phyloP scores from a whole-genome alignment of 1,140 invertebrate genomes.

The Bombus waltoni region DNA sequence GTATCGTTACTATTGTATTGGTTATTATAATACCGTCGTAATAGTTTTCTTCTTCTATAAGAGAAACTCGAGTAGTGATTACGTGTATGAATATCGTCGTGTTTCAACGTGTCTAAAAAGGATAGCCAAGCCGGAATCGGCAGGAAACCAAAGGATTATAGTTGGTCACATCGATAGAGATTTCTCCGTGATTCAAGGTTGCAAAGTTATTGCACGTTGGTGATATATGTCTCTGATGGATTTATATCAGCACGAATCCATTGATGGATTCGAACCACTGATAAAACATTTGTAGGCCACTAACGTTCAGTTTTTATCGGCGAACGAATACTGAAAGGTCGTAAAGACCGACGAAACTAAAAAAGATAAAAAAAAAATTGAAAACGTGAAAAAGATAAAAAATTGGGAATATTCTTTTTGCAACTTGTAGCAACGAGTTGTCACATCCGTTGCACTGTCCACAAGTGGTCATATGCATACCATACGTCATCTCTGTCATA shows the following conservation, averaged over 20 bases:
- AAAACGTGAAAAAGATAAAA: too few species aligned
- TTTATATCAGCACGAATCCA: not conserved
- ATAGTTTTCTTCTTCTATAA: not conserved
- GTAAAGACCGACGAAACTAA: not conserved
- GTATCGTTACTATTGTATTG: too few species aligned
- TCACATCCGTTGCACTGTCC: too few species aligned
- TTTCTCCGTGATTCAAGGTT: not conserved
- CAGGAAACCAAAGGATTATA: not conserved
- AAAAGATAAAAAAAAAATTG: too few species aligned
- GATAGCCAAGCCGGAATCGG: not conserved
- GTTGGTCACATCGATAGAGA: not conserved
- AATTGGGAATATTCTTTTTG: too few species aligned
- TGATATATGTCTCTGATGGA: not conserved
- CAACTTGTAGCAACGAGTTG: too few species aligned
- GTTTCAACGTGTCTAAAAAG: not conserved
- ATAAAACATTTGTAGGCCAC: not conserved
- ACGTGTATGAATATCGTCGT: not conserved
- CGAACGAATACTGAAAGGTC: not conserved
- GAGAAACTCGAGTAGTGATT: not conserved
- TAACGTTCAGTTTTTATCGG: not conserved
- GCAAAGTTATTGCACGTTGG: conserved; percentile 3
- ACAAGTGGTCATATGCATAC: too few species aligned
- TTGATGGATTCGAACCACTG: not conserved
- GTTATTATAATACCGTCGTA: too few species aligned
- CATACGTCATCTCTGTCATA: too few species aligned